Conservation (phyloP, 2,888 invertebrate species). For the Endotricha flammealis region DNA sequence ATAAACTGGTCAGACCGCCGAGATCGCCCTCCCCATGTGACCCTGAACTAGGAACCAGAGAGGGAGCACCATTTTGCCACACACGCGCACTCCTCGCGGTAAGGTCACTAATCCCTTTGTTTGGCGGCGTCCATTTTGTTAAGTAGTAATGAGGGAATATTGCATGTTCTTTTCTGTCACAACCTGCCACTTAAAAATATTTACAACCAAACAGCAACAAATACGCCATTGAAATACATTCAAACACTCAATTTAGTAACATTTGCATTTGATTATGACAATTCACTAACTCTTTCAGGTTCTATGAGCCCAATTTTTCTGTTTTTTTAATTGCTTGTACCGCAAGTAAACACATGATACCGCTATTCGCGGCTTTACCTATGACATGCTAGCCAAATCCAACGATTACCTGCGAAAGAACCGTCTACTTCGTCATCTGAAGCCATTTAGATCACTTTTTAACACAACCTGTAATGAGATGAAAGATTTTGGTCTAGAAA, state of each 20-base stretch:
- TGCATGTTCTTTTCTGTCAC: constrained; percentile 81
- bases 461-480: constrained; percentile 54
- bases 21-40: constrained; percentile 39
- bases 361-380: constrained; percentile 78
- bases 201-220: constrained; percentile 69
- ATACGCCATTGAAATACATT: constrained; percentile 40
- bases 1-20: constrained; percentile 66
- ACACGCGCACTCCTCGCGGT: constrained; percentile 66
- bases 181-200: constrained; percentile 77
- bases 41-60: constrained; percentile 37
- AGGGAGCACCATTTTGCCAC: constrained; percentile 38
- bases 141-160: constrained; percentile 84
- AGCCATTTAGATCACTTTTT: constrained; percentile 82
- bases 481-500: constrained; percentile 64
- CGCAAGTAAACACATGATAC: constrained; percentile 80
- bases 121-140: constrained; percentile 88
- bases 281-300: constrained; percentile 24
- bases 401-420: constrained; percentile 88
- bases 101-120: constrained; percentile 85
- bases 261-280: constrained; percentile 24
- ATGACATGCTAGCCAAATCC: constrained; percentile 75
- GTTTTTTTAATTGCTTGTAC: constrained; percentile 75
- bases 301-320: constrained; percentile 48
- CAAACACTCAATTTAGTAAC: constrained; percentile 27
- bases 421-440: constrained; percentile 93